These are phyloP conservation scores for Gymnocheta viridis DNA, from an alignment of 2,888 invertebrate genomes.

Conservation along the genomic window DNA sequence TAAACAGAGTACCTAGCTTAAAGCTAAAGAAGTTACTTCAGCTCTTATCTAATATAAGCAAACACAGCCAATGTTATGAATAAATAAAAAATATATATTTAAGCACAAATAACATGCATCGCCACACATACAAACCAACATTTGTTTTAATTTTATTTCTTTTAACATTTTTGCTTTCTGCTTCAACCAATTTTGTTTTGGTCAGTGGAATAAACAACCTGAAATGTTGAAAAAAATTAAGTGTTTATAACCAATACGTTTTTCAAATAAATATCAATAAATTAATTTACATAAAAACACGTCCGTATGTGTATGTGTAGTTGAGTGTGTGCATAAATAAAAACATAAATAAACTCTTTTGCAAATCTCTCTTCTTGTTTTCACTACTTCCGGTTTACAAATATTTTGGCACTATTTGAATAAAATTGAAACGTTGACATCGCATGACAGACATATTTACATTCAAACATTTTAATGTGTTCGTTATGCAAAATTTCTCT, in stretches of 20 bases:
- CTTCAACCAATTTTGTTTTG: not conserved
- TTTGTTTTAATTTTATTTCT: not conserved
- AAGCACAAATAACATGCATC: not conserved
- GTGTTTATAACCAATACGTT: not conserved
- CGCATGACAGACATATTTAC: not conserved
- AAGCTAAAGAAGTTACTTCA: no score
- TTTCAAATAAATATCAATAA: slow-evolving; percentile 2
- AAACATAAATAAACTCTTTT: not conserved
- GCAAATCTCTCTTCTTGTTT: not conserved
- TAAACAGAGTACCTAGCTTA: no score
- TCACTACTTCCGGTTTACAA: not conserved
- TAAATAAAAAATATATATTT: not conserved
- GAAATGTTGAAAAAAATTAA: not conserved
- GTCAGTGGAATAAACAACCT: slow-evolving; percentile 8
- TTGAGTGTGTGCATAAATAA: not conserved
- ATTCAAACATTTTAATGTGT: not conserved
- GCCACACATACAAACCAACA: not conserved
- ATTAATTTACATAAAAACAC: not conserved
- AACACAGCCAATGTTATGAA: not conserved
- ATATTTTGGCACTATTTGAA: not conserved
- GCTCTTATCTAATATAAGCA: no score
- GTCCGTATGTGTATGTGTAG: not conserved
- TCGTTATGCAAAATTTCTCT: not conserved
- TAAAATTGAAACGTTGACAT: not conserved
- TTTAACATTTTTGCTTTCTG: not conserved